phyloP scores from a whole-genome alignment of 1,140 invertebrate species.

The Lucilia sericata region DNA sequence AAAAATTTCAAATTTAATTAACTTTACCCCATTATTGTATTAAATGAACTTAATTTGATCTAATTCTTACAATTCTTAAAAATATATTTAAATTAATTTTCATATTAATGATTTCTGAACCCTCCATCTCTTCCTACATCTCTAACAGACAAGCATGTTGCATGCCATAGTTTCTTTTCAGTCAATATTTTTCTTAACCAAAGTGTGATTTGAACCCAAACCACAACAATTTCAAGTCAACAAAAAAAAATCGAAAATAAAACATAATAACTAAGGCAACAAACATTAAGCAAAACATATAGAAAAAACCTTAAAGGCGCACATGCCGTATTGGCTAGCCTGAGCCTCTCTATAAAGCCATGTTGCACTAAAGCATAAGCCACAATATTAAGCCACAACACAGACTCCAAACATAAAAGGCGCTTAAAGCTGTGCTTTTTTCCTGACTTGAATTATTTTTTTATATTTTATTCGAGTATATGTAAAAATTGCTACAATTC shows the following conservation, averaged over 20 bases:
- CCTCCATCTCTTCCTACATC: too few relatives aligned
- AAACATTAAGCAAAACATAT: background rate
- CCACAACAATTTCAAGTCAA: conserved; percentile 36
- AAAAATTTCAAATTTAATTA: too few relatives aligned
- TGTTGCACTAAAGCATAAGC: background rate
- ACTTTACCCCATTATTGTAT: too few relatives aligned
- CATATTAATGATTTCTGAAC: background rate
- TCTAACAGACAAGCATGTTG: background rate
- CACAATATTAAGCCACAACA: conserved; percentile 1
- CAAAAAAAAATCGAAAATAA: background rate
- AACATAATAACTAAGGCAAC: conserved; percentile 20
- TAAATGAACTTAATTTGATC: too few relatives aligned
- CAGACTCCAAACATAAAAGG: conserved; percentile 7
- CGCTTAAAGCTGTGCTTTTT: background rate
- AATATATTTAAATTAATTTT: too few relatives aligned
- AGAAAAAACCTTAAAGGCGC: conserved; percentile 36
- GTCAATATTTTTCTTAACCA: background rate
- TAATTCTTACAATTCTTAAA: too few relatives aligned
- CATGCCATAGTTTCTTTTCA: background rate
- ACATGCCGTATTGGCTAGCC: conserved; percentile 19
- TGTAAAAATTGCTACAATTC: conserved; percentile 18
- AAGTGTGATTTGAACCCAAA: conserved; percentile 41
- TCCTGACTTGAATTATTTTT: background rate
- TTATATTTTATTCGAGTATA: background rate
- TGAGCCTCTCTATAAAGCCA: background rate